A percentile compares a stretch with the other conserved stretches of the same genome.
These are phyloP conservation scores for Dasyprocta punctata DNA, from an alignment of 2,113 vertebrate species.

Conservation along the genomic window DNA sequence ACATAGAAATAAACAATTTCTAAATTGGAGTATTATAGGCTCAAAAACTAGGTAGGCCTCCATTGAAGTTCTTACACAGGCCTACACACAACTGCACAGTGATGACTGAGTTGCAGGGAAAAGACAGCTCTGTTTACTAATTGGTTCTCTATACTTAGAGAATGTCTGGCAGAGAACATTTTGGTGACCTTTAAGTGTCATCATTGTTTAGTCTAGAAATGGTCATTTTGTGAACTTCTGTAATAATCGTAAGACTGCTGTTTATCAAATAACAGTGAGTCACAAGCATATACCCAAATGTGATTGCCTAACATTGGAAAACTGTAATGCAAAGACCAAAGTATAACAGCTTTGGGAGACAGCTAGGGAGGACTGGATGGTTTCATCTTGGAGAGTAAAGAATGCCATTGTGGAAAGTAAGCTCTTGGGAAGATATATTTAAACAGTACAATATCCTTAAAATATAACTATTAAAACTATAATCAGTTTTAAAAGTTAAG, in stretches of 20 bases:
- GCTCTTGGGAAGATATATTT: not conserved
- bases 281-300: not conserved
- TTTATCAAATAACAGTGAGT: conserved; percentile 21
- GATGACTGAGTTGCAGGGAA: not conserved
- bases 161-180: not conserved
- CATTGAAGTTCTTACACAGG: not conserved
- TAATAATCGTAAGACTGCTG: not conserved
- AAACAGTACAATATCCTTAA: not conserved
- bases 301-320: conserved; percentile 10
- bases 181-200: not conserved
- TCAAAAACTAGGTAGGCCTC: not conserved
- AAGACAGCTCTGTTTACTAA: not conserved
- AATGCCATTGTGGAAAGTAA: not conserved
- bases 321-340: conserved; percentile 21
- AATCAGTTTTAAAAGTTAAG: conserved; percentile 24
- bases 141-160: not conserved
- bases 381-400: not conserved
- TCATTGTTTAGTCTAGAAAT: conserved; percentile 45
- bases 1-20: conserved; percentile 6
- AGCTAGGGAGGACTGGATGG: not conserved
- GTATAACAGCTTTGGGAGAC: not conserved
- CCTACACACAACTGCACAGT: not conserved
- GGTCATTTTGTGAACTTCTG: conserved; percentile 10
- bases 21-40: not conserved
- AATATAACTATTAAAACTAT: not conserved